Percentiles rank a stretch among this genome's conserved stretches.
phyloP scores from a whole-genome alignment of 92 coral and sea anemone genomes.

The Porites evermanni region DNA sequence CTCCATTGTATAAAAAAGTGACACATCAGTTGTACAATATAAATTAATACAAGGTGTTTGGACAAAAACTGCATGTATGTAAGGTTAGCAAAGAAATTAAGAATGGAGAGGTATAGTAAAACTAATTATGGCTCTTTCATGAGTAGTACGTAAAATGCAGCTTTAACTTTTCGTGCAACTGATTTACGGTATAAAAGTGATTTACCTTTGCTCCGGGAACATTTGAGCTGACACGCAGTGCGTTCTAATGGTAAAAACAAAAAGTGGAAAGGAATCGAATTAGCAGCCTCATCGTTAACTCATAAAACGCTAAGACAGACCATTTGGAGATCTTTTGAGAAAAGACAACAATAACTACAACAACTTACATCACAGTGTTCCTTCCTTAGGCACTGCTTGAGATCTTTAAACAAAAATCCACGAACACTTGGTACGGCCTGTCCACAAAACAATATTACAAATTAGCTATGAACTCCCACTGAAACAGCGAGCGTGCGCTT shows the following conservation, averaged over 20 bases:
- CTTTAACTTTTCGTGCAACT: too few relatives aligned
- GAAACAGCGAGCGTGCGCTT: too few relatives aligned
- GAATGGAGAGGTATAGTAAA: too few relatives aligned
- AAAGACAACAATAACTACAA: neutral
- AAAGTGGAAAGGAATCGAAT: neutral
- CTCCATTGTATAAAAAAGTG: too few relatives aligned
- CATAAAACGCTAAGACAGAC: neutral
- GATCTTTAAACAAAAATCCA: slow-evolving; percentile 91
- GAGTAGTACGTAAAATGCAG: too few relatives aligned
- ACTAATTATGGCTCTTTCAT: too few relatives aligned
- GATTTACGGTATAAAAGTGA: neutral
- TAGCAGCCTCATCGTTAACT: neutral
- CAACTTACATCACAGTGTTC: slow-evolving; percentile 93
- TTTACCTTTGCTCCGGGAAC: slow-evolving; percentile 96
- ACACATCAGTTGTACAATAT: too few relatives aligned
- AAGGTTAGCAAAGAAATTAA: too few relatives aligned
- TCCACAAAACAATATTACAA: slow-evolving; percentile 24
- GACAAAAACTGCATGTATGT: too few relatives aligned
- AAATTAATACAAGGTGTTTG: too few relatives aligned
- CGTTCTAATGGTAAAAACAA: slow-evolving; percentile 63
- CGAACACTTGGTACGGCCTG: slow-evolving; percentile 94
- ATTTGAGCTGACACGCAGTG: slow-evolving; percentile 91
- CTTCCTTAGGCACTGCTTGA: slow-evolving; percentile 91
- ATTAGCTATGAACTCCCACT: neutral
- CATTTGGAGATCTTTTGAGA: neutral